Percentiles rank a stretch among this genome's conserved stretches.
Conservation (phyloP, 2,797 vertebrate genomes). For the Cephalopachus bancanus region DNA sequence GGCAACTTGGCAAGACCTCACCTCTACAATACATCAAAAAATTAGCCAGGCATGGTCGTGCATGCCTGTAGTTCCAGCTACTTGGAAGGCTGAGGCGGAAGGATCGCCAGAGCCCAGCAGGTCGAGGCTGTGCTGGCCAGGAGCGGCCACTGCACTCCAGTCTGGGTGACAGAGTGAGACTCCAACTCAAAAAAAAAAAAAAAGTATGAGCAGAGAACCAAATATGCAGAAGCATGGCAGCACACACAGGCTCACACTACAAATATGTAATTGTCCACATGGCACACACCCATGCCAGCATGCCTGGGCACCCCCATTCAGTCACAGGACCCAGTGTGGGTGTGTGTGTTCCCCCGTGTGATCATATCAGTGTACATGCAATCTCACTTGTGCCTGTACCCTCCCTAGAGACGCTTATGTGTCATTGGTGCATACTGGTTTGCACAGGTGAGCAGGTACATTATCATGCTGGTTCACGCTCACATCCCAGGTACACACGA, state of each 20-base stretch:
- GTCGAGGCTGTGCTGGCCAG: too few relatives aligned
- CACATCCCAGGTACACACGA: neutral
- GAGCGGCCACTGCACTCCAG: too few relatives aligned
- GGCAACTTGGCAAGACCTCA: too few relatives aligned
- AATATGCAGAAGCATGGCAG: neutral
- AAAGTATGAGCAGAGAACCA: too few relatives aligned
- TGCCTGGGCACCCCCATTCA: rapidly evolving
- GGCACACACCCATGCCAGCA: neutral
- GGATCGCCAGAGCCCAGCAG: too few relatives aligned
- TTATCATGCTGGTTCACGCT: too few relatives aligned
- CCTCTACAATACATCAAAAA: too few relatives aligned
- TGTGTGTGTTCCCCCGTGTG: rapidly evolving
- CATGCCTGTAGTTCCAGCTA: too few relatives aligned
- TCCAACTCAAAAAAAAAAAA: too few relatives aligned
- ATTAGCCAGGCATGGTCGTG: too few relatives aligned
- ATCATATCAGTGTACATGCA: neutral
- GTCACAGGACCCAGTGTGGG: neutral
- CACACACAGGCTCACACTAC: neutral
- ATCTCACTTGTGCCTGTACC: neutral
- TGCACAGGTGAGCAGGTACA: neutral
- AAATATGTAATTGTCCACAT: neutral
- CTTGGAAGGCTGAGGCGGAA: too few relatives aligned
- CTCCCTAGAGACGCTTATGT: neutral
- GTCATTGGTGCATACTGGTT: neutral
- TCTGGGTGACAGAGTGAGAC: too few relatives aligned